Base-by-base conservation (phyloP, 64 coral and sea anemone genomes). In the Montipora sp. region DNA sequence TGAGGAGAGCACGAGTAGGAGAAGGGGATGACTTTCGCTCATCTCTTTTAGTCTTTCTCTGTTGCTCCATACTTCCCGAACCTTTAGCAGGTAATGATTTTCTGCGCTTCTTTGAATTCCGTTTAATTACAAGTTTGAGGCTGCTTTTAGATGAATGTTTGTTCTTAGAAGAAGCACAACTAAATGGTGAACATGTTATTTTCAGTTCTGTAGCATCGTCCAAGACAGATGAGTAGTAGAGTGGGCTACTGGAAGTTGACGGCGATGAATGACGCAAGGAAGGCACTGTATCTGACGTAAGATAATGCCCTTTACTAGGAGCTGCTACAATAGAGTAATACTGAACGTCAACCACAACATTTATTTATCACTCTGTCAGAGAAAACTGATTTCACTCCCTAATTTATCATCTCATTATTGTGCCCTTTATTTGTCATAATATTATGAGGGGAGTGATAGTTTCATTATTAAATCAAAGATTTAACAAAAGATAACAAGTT, bases 91-190 rank as follows among this genome's bases (percentile, higher is more conserved):
- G 95, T 66, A 98, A 89, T 5, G 95, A 98, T 82, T 98, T 98
- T 88, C 95, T 98, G 90, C 95, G 95, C 84, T 98, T 98, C 95
- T 98, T 98, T 87, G 95, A 94, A 51, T 84, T 91, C n/a, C 95
- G 83, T 94, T 94, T 98, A 88, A 98, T 79, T 92, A 71, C 91
- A 94, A 98, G 66, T 83, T 90, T 83, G 79, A 98, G 94, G 93
- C 95, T 90, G 77, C 95, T 93, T 78, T 94, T 98, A 93, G 90
- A 78, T 2, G 72, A 78, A 60, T 77, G 94, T 82, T 87, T 78
- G 65, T 73, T 94, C 91, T 94, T 98, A 88, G 95, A 8, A 47
- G 95, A 89, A 92, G 95, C 88, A 59, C 95, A 98, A 94, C 90
- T 92, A 94, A 98, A 98, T 81, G 95, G 95, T 19, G 90, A 94